phyloP scores from a whole-genome alignment of 1,140 invertebrate species.

The Trissolcus basalis region DNA sequence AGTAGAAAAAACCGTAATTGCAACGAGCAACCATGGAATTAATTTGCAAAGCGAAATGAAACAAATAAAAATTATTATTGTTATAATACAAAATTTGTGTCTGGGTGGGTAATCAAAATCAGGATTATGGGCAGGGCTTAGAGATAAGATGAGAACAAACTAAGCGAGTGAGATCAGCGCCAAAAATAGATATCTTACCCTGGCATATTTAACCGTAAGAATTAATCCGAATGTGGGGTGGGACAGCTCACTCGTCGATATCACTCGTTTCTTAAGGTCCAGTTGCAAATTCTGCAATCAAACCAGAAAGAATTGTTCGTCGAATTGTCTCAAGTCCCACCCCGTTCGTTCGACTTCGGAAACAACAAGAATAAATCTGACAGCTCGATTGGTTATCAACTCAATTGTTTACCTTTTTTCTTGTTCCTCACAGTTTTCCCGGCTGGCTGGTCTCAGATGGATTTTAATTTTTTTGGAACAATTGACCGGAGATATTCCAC shows the following conservation, averaged over 20 bases:
- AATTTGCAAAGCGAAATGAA: too few relatives aligned
- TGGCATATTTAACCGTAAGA: slow-evolving; percentile 60
- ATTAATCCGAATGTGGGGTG: slow-evolving; percentile 61
- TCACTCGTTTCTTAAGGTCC: slow-evolving; percentile 46
- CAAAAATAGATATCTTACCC: slow-evolving; percentile 62
- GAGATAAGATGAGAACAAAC: slow-evolving; percentile 23
- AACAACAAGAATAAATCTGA: slow-evolving; percentile 10
- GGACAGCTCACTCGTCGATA: slow-evolving; percentile 50
- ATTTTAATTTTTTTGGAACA: slow-evolving; percentile 7
- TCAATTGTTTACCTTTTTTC: slow-evolving; percentile 40
- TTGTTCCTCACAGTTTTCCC: background rate
- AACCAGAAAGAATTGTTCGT: slow-evolving; percentile 42
- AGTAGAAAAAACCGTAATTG: too few relatives aligned
- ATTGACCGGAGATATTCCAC: background rate
- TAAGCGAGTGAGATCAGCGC: slow-evolving; percentile 56
- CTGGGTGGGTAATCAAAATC: background rate
- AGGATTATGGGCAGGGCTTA: slow-evolving; percentile 12
- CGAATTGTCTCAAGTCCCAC: slow-evolving; percentile 50
- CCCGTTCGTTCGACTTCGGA: slow-evolving; percentile 25
- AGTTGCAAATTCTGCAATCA: slow-evolving; percentile 54
- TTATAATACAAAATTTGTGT: too few relatives aligned
- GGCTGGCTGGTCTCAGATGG: too few relatives aligned
- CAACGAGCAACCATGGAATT: too few relatives aligned
- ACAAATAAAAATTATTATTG: too few relatives aligned
- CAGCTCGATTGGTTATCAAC: background rate